Evolutionary conservation across 2,797 vertebrate genomes (phyloP).

Genomic region (Hydrophis major): DNA sequence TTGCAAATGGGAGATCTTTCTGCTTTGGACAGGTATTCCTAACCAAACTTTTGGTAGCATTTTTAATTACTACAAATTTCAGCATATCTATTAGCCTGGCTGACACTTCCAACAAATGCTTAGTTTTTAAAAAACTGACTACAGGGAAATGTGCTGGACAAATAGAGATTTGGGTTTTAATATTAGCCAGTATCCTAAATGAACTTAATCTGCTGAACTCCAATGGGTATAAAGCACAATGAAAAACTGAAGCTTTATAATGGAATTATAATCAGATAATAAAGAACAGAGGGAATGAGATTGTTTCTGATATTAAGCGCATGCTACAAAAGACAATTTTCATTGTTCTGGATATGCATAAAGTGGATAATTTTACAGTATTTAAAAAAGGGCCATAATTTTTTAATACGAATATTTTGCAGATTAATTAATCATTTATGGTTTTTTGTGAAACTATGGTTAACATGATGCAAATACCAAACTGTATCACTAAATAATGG

Average conservation of each 20-base stretch:
- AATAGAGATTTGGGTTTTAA: not conserved
- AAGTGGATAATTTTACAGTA: conserved; percentile 28
- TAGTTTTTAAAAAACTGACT: not conserved
- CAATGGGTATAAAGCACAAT: conserved; percentile 10
- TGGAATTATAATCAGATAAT: conserved; percentile 32
- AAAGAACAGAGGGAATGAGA: not conserved
- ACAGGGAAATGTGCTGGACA: not conserved
- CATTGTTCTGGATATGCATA: not conserved
- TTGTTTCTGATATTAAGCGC: not conserved
- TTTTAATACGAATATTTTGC: not conserved
- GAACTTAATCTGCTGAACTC: conserved; percentile 4
- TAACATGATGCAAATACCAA: conserved; percentile 24
- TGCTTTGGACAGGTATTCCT: not conserved
- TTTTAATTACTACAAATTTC: not conserved
- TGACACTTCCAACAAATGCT: conserved; percentile 1
- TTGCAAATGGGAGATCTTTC: not conserved
- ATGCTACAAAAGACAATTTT: not conserved
- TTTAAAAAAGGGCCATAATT: not conserved
- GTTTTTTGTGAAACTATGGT: not conserved
- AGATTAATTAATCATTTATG: conserved; percentile 18
- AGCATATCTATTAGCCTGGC: conserved; percentile 2
- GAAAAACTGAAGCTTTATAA: conserved; percentile 32
- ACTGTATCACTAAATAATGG: conserved; percentile 28
- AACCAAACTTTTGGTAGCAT: conserved; percentile 37
- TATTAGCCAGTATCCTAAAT: not conserved